Percentiles rank a stretch among this genome's conserved stretches.
Conservation (phyloP, 2,888 invertebrate genomes). For the Drosophila fulvimacula region DNA sequence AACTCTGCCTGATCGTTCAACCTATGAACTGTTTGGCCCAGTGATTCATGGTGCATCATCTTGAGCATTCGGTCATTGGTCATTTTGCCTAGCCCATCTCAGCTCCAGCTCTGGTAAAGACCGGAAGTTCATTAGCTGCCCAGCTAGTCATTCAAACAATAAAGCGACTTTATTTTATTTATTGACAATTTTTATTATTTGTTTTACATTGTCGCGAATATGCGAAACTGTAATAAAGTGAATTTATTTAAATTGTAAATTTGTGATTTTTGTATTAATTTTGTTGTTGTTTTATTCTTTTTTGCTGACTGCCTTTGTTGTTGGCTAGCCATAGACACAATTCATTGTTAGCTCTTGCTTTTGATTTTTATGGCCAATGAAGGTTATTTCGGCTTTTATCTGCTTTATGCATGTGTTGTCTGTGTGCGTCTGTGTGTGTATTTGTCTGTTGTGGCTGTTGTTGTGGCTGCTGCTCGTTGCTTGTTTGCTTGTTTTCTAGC, state of each 20-base stretch:
- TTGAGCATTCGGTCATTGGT: background rate
- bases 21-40: constrained; percentile 42
- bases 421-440: constrained; percentile 5
- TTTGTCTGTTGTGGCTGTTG: constrained; percentile 13
- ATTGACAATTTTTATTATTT: constrained; percentile 67
- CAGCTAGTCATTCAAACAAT: constrained; percentile 62
- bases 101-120: constrained; percentile 41
- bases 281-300: constrained; percentile 11
- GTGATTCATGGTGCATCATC: constrained; percentile 38
- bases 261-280: constrained; percentile 31
- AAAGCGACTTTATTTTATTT: constrained; percentile 63
- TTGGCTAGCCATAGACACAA: constrained; percentile 59
- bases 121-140: constrained; percentile 62
- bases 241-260: constrained; percentile 76
- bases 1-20: constrained; percentile 17
- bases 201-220: constrained; percentile 76
- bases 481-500: constrained; percentile 19
- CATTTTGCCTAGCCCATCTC: background rate
- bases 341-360: constrained; percentile 67
- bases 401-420: constrained; percentile 27
- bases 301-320: constrained; percentile 24
- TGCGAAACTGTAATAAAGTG: constrained; percentile 72
- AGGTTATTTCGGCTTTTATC: constrained; percentile 71
- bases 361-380: constrained; percentile 76
- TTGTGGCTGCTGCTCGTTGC: constrained; percentile 26